Evolutionary conservation across 2,888 invertebrate species (phyloP).

Genomic region (Autographa gamma): DNA sequence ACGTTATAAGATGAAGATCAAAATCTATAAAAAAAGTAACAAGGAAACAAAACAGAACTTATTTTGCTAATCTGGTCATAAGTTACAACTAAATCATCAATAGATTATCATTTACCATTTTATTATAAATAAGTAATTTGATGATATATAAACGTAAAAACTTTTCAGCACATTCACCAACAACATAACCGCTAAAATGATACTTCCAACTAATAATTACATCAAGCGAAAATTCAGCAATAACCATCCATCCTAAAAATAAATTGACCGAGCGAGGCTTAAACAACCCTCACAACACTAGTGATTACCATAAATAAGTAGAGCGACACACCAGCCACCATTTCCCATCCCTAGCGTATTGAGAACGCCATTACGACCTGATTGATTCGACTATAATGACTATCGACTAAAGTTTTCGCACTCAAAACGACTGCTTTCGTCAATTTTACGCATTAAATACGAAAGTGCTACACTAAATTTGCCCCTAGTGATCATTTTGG

Average conservation of each 20-base stretch:
- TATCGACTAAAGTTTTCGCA: conserved; percentile 76
- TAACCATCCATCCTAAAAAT: conserved; percentile 55
- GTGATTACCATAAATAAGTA: conserved; percentile 79
- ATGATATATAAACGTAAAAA: too few species aligned
- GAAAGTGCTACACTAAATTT: conserved; percentile 79
- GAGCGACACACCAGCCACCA: conserved; percentile 66
- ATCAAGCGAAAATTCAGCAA: conserved; percentile 31
- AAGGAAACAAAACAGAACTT: too few species aligned
- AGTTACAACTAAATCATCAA: too few species aligned
- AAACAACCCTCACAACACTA: conserved; percentile 51
- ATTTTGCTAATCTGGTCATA: too few species aligned
- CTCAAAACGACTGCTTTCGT: conserved; percentile 76
- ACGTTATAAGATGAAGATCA: too few species aligned
- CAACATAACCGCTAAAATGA: not conserved
- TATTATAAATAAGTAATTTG: too few species aligned
- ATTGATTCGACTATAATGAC: conserved; percentile 86
- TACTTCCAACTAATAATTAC: conserved; percentile 1
- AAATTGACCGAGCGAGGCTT: conserved; percentile 52
- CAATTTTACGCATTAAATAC: conserved; percentile 80
- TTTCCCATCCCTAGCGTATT: conserved; percentile 68
- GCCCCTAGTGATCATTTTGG: conserved; percentile 75
- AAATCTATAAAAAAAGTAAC: too few species aligned
- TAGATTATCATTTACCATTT: too few species aligned
- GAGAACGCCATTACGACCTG: conserved; percentile 71
- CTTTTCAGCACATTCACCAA: too few species aligned